Percentiles rank a stretch among this genome's conserved stretches.
phyloP scores from a whole-genome alignment of 1,140 invertebrate genomes.

The Chionoecetes opilio region DNA sequence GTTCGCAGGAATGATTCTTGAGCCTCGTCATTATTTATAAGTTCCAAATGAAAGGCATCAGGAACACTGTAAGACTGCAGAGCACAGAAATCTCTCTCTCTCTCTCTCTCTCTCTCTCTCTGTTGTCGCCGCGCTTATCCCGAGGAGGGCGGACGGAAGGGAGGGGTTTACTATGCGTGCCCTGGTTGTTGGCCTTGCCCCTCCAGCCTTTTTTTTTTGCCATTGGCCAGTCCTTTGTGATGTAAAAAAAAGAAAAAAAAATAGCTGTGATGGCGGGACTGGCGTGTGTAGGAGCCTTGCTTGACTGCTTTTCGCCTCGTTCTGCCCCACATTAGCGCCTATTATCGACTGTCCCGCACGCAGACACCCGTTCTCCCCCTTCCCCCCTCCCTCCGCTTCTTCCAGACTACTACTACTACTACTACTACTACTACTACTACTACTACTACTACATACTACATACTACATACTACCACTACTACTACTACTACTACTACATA shows the following conservation, averaged over 20 bases:
- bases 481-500: too few relatives aligned
- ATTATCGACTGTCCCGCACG: background rate
- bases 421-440: too few relatives aligned
- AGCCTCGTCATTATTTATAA: background rate
- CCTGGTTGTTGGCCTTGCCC: background rate
- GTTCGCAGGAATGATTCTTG: background rate
- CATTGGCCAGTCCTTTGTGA: too few relatives aligned
- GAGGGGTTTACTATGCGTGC: too few relatives aligned
- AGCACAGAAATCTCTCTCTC: constrained; percentile 7
- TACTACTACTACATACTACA: too few relatives aligned
- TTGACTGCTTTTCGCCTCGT: background rate
- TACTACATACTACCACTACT: too few relatives aligned
- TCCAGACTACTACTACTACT: too few relatives aligned
- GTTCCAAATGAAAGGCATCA: too few relatives aligned
- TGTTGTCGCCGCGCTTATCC: background rate
- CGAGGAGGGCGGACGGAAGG: too few relatives aligned
- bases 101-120: constrained; percentile 56
- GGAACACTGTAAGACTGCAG: background rate
- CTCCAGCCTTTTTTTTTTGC: background rate
- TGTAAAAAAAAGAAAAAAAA: too few relatives aligned
- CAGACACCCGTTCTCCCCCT: too few relatives aligned
- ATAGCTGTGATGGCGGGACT: background rate
- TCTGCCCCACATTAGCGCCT: background rate
- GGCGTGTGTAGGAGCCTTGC: background rate
- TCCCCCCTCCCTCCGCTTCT: background rate